Evolutionary conservation across 2,113 vertebrate species (phyloP).

Genomic region (Potamarius usumacintae): DNA sequence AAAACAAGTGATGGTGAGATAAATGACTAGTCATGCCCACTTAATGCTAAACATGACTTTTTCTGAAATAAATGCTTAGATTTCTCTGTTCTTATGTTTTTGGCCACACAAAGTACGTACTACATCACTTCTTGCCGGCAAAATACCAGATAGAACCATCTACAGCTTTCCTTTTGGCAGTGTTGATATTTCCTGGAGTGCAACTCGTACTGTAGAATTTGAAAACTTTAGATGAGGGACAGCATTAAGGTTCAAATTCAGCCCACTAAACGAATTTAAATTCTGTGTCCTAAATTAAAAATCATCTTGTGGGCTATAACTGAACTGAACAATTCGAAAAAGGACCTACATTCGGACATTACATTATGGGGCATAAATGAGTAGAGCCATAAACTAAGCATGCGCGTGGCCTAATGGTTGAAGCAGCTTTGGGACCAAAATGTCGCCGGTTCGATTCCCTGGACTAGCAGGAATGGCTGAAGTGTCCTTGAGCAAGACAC

Average conservation of each 20-base stretch:
- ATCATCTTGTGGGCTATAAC: neutral
- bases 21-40: neutral
- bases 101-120: neutral
- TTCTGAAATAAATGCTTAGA: neutral
- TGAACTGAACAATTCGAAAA: neutral
- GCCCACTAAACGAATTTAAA: too few species aligned
- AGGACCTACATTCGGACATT: neutral
- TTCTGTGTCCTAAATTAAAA: neutral
- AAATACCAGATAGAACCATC: neutral
- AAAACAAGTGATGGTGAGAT: conserved; percentile 21
- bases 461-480: too few species aligned
- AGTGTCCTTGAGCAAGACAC: too few species aligned
- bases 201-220: neutral
- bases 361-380: neutral
- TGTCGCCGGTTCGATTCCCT: too few species aligned
- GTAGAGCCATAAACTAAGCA: neutral
- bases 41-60: conserved; percentile 6
- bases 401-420: too few species aligned
- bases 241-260: neutral
- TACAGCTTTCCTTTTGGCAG: neutral
- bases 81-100: neutral
- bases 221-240: neutral
- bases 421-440: too few species aligned
- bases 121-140: neutral
- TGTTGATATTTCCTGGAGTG: neutral